Percentiles rank a stretch among this genome's conserved stretches.
phyloP scores from a whole-genome alignment of 2,113 vertebrate species.

The Grammomys dolichurus region DNA sequence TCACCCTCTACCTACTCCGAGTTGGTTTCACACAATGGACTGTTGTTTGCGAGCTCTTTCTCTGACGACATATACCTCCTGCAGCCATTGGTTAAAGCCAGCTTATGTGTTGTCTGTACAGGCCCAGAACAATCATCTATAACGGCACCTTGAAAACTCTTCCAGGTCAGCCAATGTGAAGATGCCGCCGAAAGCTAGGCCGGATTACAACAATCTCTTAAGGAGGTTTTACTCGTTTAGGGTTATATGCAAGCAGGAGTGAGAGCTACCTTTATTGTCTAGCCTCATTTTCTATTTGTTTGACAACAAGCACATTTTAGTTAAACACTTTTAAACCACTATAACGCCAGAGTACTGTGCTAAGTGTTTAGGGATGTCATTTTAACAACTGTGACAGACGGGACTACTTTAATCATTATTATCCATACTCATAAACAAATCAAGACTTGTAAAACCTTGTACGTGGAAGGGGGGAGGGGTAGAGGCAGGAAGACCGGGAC shows the following conservation, averaged over 20 bases:
- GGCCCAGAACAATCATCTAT: not conserved
- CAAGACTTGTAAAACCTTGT: not conserved
- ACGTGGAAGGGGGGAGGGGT: too few species aligned
- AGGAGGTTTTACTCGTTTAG: not conserved
- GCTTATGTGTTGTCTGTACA: not conserved
- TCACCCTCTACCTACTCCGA: not conserved
- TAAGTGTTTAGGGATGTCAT: not conserved
- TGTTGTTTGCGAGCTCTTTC: slow-evolving; percentile 21
- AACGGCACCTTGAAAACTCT: not conserved
- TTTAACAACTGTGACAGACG: not conserved
- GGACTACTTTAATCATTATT: not conserved
- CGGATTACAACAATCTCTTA: not conserved
- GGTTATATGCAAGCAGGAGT: not conserved
- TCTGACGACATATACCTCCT: not conserved
- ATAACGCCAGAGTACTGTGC: not conserved
- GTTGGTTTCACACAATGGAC: slow-evolving; percentile 32
- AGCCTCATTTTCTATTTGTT: not conserved
- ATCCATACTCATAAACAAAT: not conserved
- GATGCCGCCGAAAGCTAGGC: not conserved
- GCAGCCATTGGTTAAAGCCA: slow-evolving; percentile 10
- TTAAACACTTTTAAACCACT: slow-evolving; percentile 12
- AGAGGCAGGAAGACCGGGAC: not conserved
- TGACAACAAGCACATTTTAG: not conserved
- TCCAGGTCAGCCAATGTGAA: not conserved
- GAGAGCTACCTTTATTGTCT: not conserved